phyloP scores from a whole-genome alignment of 2,797 vertebrate species.

The Anguilla marmorata region DNA sequence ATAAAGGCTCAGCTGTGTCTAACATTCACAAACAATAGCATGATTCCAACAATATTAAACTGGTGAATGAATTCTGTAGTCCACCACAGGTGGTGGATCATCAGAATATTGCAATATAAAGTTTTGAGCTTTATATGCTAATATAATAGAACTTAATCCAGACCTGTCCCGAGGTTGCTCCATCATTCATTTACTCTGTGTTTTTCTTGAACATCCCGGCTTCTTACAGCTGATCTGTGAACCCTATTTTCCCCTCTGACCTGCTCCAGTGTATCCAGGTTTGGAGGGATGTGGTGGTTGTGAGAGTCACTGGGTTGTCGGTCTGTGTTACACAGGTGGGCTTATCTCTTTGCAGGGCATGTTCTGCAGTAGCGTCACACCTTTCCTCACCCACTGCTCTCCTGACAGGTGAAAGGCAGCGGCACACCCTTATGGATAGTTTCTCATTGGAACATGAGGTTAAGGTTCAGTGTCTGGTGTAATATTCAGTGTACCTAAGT shows the following conservation, averaged over 20 bases:
- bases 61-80: not conserved
- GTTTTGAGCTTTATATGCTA: not conserved
- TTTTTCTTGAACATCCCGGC: not conserved
- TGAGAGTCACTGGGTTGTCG: not conserved
- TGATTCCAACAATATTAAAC: not conserved
- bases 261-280: not conserved
- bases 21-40: not conserved
- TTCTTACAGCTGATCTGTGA: constrained; percentile 4
- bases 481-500: not conserved
- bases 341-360: not conserved
- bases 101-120: constrained; percentile 2
- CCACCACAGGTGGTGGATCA: not conserved
- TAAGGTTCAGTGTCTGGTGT: not conserved
- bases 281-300: not conserved
- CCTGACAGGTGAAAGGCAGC: not conserved
- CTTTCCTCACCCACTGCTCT: not conserved
- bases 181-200: not conserved
- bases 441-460: not conserved
- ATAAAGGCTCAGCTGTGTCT: not conserved
- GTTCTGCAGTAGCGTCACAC: not conserved
- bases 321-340: not conserved
- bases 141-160: not conserved
- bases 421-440: not conserved
- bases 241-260: not conserved
- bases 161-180: not conserved